Conservation (phyloP, 1,140 invertebrate genomes). For the Lepidostoma basale region DNA sequence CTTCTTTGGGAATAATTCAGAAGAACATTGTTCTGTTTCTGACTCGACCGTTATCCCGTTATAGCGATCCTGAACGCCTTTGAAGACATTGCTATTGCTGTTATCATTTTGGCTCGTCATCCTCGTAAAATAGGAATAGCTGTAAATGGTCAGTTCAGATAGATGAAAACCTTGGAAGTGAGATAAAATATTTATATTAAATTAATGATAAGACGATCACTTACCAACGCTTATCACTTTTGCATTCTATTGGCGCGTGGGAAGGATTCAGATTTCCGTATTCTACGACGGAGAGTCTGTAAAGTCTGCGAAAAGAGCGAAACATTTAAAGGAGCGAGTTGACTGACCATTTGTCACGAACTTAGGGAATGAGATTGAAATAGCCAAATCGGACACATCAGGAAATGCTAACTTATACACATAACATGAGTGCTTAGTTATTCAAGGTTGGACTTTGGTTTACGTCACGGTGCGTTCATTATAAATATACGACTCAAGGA, state of each 20-base stretch:
- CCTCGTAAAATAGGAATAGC: constrained; percentile 10
- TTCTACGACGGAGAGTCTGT: neutral
- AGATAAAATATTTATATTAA: neutral
- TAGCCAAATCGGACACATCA: neutral
- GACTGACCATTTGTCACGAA: constrained; percentile 9
- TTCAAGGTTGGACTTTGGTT: constrained; percentile 24
- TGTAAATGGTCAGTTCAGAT: neutral
- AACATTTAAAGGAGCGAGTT: constrained; percentile 18
- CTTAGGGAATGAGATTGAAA: neutral
- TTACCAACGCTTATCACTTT: constrained; percentile 24
- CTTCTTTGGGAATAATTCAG: constrained; percentile 59
- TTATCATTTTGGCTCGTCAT: constrained; percentile 16
- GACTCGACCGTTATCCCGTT: constrained; percentile 74
- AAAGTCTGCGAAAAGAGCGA: constrained; percentile 21
- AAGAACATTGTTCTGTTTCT: constrained; percentile 61
- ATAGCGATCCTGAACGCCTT: constrained; percentile 69
- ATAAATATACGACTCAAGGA: neutral
- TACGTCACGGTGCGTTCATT: neutral
- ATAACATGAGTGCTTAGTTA: neutral
- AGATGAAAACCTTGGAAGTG: neutral
- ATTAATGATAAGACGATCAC: constrained; percentile 3
- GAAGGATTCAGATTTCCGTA: constrained; percentile 2
- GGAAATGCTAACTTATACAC: constrained; percentile 11
- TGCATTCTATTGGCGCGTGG: neutral
- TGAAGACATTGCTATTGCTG: constrained; percentile 50